Evolutionary conservation across 2,113 vertebrate genomes (phyloP).

Genomic region (Carollia perspicillata): DNA sequence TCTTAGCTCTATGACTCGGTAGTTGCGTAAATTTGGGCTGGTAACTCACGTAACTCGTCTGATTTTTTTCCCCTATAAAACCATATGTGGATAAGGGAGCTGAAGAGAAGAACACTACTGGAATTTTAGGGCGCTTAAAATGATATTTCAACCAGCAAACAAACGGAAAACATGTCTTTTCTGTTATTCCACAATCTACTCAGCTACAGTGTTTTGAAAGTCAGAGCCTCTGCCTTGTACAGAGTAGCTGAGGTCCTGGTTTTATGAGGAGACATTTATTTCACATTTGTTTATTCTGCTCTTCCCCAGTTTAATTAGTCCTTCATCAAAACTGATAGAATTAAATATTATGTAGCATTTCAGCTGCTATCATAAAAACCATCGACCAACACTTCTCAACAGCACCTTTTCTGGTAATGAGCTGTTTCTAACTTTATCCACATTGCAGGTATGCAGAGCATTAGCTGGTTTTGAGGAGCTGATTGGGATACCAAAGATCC

Average conservation of each 20-base stretch:
- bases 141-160: not conserved
- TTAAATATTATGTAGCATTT: conserved; percentile 16
- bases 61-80: not conserved
- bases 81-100: not conserved
- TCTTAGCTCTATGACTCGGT: not conserved
- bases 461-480: conserved; percentile 48
- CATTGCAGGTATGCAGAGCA: conserved; percentile 42
- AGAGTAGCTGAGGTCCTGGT: not conserved
- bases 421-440: conserved; percentile 68
- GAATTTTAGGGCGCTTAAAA: not conserved
- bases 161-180: not conserved
- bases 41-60: not conserved
- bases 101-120: not conserved
- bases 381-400: conserved; percentile 48
- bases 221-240: not conserved
- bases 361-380: conserved; percentile 51
- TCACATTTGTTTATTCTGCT: conserved; percentile 22
- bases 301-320: conserved; percentile 48
- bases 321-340: not conserved
- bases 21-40: not conserved
- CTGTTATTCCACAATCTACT: not conserved
- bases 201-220: not conserved
- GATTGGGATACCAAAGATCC: conserved; percentile 29
- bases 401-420: conserved; percentile 66
- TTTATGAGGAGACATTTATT: not conserved